Percentiles rank a stretch among this genome's conserved stretches.
These are phyloP conservation scores for Neotragus pygmaeus DNA, from an alignment of 2,113 vertebrate genomes.

Conservation along the genomic window DNA sequence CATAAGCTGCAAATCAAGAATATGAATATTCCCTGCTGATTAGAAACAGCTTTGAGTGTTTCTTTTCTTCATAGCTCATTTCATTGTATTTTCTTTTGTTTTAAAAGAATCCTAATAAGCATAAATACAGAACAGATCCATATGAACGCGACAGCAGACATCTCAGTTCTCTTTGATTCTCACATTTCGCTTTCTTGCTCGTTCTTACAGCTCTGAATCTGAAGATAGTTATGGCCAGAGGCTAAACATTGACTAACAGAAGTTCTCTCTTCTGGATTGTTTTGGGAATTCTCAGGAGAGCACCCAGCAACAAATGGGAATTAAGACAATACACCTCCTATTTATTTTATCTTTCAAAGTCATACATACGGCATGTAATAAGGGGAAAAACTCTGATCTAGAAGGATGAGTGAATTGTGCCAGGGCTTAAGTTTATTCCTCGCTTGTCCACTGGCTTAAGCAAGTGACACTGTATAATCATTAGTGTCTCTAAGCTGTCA, in stretches of 20 bases:
- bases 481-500: neutral
- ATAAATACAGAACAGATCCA: conserved; percentile 43
- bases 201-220: neutral
- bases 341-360: conserved; percentile 7
- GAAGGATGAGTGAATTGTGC: neutral
- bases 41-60: conserved; percentile 7
- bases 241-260: neutral
- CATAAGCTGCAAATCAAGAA: conserved; percentile 35
- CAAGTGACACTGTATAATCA: neutral
- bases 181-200: neutral
- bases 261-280: neutral
- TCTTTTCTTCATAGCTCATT: conserved; percentile 8
- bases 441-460: neutral
- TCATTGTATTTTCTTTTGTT: conserved; percentile 48
- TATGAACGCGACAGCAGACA: neutral
- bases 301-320: neutral
- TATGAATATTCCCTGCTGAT: conserved; percentile 24
- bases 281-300: neutral
- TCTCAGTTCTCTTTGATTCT: conserved; percentile 25
- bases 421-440: neutral
- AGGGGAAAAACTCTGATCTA: neutral
- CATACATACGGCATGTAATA: neutral
- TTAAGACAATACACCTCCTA: neutral
- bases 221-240: neutral
- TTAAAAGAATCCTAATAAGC: conserved; percentile 40